Percentiles rank a stretch among this genome's conserved stretches.
Evolutionary conservation across 2,113 vertebrate species (phyloP).

Genomic region (Phyllostomus discolor): DNA sequence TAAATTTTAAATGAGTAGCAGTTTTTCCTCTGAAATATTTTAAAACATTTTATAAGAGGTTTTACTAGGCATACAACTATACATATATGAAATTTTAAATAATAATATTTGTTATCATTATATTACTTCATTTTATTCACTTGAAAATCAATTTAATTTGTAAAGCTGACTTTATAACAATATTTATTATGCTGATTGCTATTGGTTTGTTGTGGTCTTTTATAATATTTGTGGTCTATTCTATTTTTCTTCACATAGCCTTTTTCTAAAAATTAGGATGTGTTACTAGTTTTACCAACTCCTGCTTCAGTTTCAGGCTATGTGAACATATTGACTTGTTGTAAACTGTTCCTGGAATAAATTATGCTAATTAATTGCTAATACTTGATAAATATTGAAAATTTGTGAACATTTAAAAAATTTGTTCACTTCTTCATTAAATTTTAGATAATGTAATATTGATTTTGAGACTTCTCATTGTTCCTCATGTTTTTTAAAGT

Average conservation of each 20-base stretch:
- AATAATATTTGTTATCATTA: background rate
- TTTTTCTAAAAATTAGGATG: background rate
- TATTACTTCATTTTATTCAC: background rate
- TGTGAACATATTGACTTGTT: background rate
- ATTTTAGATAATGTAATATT: background rate
- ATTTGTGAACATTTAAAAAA: background rate
- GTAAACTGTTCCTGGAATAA: background rate
- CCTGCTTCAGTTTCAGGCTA: background rate
- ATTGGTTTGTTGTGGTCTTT: background rate
- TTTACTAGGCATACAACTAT: background rate
- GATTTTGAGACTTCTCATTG: background rate
- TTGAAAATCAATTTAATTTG: background rate
- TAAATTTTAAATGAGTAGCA: background rate
- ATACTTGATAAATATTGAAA: background rate
- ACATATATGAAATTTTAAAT: background rate
- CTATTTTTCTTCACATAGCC: background rate
- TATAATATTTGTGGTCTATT: background rate
- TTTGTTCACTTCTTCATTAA: background rate
- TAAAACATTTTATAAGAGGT: background rate
- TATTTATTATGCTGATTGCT: background rate
- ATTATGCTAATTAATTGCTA: background rate
- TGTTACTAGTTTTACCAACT: background rate
- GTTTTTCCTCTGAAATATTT: background rate
- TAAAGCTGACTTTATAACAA: background rate
- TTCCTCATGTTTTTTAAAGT: background rate